These are phyloP conservation scores for Orestias chungarensis DNA, from an alignment of 2,797 vertebrate species.

Conservation along the genomic window DNA sequence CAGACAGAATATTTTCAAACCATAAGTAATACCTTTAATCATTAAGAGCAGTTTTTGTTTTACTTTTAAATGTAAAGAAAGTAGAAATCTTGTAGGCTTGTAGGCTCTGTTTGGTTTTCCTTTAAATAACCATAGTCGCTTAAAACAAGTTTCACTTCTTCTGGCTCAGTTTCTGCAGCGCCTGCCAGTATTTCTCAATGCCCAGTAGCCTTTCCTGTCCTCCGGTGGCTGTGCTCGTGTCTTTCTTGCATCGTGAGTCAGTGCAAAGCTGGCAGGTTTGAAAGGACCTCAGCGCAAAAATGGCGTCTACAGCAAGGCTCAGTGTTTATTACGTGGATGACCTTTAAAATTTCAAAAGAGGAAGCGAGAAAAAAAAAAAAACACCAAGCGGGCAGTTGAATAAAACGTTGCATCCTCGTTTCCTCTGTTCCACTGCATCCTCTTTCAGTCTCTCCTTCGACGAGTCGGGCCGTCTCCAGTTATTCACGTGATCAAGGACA, in stretches of 20 bases:
- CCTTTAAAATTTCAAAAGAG: constrained; percentile 57
- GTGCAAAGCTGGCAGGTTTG: constrained; percentile 19
- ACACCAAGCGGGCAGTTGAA: not conserved
- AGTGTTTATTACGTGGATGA: constrained; percentile 12
- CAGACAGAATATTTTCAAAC: constrained; percentile 14
- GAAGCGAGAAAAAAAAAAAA: constrained; percentile 27
- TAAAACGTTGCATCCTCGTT: constrained; percentile 21
- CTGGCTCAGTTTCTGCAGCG: constrained; percentile 5
- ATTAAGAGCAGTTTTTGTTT: not conserved
- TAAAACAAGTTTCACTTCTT: constrained; percentile 2
- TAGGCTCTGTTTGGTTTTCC: not conserved
- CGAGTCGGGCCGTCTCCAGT: not conserved
- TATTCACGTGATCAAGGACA: not conserved
- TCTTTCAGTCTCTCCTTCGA: constrained; percentile 21
- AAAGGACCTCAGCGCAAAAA: constrained; percentile 30
- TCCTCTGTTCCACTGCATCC: constrained; percentile 47
- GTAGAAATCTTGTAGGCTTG: not conserved
- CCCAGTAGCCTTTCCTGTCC: constrained; percentile 41
- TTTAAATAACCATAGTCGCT: not conserved
- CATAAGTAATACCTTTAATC: not conserved
- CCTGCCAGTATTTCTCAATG: constrained; percentile 33
- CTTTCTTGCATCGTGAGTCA: not conserved
- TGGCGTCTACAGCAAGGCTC: constrained; percentile 21
- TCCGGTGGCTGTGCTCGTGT: constrained; percentile 21
- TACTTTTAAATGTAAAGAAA: not conserved